Base-by-base conservation (phyloP, 2,888 invertebrate species). In the Tillus elongatus region DNA sequence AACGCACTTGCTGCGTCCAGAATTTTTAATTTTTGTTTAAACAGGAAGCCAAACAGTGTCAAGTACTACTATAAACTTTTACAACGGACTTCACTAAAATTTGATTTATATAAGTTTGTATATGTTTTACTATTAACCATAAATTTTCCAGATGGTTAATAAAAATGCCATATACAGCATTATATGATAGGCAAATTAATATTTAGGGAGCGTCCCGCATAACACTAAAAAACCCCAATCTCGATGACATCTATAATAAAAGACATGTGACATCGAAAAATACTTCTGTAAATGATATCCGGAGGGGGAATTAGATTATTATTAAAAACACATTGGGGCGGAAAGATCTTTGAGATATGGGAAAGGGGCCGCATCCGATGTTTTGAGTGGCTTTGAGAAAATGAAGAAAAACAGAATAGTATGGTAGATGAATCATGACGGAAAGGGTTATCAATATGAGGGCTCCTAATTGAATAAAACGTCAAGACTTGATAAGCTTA, bases 251-350 rank as follows among this genome's bases (percentile, higher is more conserved):
- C 30, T 49, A 51, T 51, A 57, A 61, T 61, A 62, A 60, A 57
- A 54, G 56, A 52, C 58, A 57, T 53, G 55, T 56, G 58, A 63
- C 61, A 63, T 57, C 58, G 54, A 58, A 61, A 60, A 58, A 58
- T 60, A 61, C 59, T 60, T 54, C 53, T 57, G 57, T 50, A 57
- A 57, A 57, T 57, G 57, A 61, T 58, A 58, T 51, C 49, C 50
- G 49, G 24, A 19, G 24, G 41, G 42, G 48, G 44, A 36, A 42
- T 44, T 38, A 42, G 40, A 39, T 42, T 44, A 45, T 49, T 50
- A 50, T 50, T 49, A 49, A 49, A 49, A 47, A 50, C 46, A 49
- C 45, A 50, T 49, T 39, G 44, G 44, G 43, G 40, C 47, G 44
- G 39, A 47, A 49, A 49, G 45, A 29, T 19, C 42, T 38, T 41